These are phyloP conservation scores for Pogonognathellus flavescens DNA, from an alignment of 1,140 invertebrate genomes.

Conservation along the genomic window DNA sequence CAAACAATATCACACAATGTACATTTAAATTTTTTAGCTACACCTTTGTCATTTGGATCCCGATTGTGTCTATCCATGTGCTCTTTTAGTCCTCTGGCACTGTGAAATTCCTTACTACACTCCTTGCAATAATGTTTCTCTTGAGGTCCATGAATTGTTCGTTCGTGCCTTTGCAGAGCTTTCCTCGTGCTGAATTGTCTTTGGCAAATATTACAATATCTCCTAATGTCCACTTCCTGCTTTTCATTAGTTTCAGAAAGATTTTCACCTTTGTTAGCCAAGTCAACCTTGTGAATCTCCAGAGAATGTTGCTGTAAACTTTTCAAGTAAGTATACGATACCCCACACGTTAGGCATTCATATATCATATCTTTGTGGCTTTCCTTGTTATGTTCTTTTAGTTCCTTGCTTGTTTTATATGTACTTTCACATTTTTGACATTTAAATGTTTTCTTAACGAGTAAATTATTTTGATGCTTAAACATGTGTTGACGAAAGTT, in stretches of 20 bases:
- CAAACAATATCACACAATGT: neutral
- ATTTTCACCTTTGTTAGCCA: too few relatives aligned
- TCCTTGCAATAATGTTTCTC: neutral
- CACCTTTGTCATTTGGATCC: neutral
- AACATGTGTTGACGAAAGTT: neutral
- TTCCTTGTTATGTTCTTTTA: neutral
- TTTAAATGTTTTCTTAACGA: neutral
- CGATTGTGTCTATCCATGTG: neutral
- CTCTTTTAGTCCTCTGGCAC: neutral
- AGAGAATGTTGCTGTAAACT: neutral
- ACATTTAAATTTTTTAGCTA: neutral
- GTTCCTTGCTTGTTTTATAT: neutral
- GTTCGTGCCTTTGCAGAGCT: neutral
- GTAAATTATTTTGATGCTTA: neutral
- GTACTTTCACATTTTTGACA: neutral
- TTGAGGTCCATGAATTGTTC: neutral
- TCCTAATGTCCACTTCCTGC: too few relatives aligned
- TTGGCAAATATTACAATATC: too few relatives aligned
- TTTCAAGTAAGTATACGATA: neutral
- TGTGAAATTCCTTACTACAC: too few relatives aligned
- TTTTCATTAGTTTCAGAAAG: too few relatives aligned
- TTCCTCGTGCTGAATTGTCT: too few relatives aligned
- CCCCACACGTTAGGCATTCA: neutral
- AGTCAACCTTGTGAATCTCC: too few relatives aligned
- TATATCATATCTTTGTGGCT: neutral